Conservation (phyloP, 2,797 vertebrate genomes). For the Sylvia borin region DNA sequence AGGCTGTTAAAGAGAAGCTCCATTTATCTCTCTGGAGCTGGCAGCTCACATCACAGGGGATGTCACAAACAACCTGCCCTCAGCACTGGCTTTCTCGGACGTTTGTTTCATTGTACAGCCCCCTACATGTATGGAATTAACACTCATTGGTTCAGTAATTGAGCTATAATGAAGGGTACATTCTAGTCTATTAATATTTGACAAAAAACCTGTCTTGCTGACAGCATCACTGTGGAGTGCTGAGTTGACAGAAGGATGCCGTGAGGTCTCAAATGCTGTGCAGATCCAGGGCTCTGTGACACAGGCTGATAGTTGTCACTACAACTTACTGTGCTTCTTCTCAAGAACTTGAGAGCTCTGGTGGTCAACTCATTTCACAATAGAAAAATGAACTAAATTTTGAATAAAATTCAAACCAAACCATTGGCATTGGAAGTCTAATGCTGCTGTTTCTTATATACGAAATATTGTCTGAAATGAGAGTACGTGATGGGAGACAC, state of each 20-base stretch:
- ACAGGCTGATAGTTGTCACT: not conserved
- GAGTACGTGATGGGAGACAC: not conserved
- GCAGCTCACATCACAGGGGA: not conserved
- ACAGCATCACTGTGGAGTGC: not conserved
- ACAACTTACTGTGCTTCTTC: not conserved
- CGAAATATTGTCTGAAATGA: fast-evolving
- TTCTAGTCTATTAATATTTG: not conserved
- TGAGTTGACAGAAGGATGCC: not conserved
- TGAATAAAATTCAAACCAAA: not conserved
- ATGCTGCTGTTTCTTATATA: not conserved
- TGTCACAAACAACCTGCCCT: not conserved
- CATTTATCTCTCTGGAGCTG: not conserved
- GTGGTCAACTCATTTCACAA: not conserved
- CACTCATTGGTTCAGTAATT: not conserved
- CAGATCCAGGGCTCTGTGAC: not conserved
- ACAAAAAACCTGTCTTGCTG: not conserved
- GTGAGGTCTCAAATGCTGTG: not conserved
- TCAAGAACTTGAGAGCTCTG: not conserved
- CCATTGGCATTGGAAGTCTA: not conserved
- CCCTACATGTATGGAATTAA: not conserved
- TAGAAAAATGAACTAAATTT: not conserved
- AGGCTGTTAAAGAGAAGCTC: not conserved
- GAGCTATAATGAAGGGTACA: not conserved
- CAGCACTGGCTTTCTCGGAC: not conserved
- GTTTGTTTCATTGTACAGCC: not conserved